Conservation (phyloP, 1,140 invertebrate genomes). For the Trichogramma pretiosum region DNA sequence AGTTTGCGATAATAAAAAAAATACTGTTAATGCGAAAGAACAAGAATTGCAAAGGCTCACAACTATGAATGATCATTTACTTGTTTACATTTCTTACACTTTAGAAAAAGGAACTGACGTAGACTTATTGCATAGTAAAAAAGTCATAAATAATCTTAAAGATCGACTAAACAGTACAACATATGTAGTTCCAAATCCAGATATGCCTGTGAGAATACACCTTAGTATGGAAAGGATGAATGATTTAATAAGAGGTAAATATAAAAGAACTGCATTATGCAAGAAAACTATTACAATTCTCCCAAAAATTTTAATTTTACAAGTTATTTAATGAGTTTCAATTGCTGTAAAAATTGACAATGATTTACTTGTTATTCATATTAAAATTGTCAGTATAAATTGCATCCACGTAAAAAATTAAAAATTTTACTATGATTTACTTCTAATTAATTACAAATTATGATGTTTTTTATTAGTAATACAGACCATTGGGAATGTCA, state of each 20-base stretch:
- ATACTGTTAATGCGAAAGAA: slow-evolving; percentile 74
- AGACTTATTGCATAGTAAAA: slow-evolving; percentile 76
- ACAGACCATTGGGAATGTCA: too few relatives aligned
- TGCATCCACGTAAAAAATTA: too few relatives aligned
- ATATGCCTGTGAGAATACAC: slow-evolving; percentile 71
- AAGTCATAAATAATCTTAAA: slow-evolving; percentile 58
- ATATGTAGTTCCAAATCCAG: slow-evolving; percentile 75
- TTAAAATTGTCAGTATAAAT: slow-evolving; percentile 46
- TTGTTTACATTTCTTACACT: slow-evolving; percentile 70
- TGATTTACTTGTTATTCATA: not conserved
- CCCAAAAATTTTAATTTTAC: not conserved
- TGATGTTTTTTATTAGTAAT: too few relatives aligned
- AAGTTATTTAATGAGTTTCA: too few relatives aligned
- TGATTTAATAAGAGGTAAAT: slow-evolving; percentile 63
- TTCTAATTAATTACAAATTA: too few relatives aligned
- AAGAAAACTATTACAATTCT: slow-evolving; percentile 13
- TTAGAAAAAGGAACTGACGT: slow-evolving; percentile 72
- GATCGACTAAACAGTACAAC: slow-evolving; percentile 69
- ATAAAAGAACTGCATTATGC: slow-evolving; percentile 5
- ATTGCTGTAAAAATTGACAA: too few relatives aligned
- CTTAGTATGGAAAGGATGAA: slow-evolving; percentile 67
- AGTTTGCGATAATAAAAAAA: slow-evolving; percentile 74
- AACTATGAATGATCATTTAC: slow-evolving; percentile 76
- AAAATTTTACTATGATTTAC: too few relatives aligned
- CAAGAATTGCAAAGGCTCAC: slow-evolving; percentile 68